phyloP scores from a whole-genome alignment of 2,113 vertebrate species.

The Periophthalmus modestus region DNA sequence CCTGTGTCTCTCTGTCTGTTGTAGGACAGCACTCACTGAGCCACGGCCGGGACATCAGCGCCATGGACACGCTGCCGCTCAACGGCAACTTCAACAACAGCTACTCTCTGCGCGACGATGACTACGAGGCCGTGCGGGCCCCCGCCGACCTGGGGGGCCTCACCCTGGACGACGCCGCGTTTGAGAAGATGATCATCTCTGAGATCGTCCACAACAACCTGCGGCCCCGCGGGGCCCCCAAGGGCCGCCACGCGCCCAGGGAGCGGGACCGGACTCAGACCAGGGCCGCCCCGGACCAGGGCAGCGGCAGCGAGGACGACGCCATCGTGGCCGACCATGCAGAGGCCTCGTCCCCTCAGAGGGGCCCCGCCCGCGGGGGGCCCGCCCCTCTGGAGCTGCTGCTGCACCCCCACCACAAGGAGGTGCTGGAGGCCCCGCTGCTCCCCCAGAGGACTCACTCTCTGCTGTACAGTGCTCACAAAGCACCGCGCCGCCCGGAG shows the following conservation, averaged over 20 bases:
- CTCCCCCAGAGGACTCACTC: constrained; percentile 99
- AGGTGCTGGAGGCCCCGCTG: constrained; percentile 91
- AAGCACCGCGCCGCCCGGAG: constrained; percentile 78
- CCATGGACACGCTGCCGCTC: constrained; percentile 99
- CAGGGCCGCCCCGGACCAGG: constrained; percentile 53
- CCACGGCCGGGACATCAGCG: constrained; percentile 97
- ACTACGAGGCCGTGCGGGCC: constrained; percentile 84
- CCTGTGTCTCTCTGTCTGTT: constrained; percentile 50
- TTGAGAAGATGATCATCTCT: constrained; percentile 99
- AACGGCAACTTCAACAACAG: constrained; percentile 99
- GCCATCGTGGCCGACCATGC: constrained; percentile 86
- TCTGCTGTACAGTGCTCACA: constrained; percentile 92
- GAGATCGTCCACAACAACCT: constrained; percentile 98
- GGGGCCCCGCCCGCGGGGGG: constrained; percentile 69
- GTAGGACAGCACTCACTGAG: constrained; percentile 97
- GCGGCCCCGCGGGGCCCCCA: constrained; percentile 81
- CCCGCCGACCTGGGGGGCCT: constrained; percentile 88
- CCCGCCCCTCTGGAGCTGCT: constrained; percentile 89
- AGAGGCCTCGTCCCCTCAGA: constrained; percentile 85
- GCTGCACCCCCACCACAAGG: constrained; percentile 81
- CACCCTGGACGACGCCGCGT: constrained; percentile 91
- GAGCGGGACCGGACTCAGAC: constrained; percentile 60
- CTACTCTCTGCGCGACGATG: constrained; percentile 93
- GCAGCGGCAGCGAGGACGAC: constrained; percentile 89
- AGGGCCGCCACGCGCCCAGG: constrained; percentile 81